A percentile compares a stretch with the other conserved stretches of the same genome.
Conservation (phyloP, 2,113 vertebrate genomes). For the Cynoglossus semilaevis region DNA sequence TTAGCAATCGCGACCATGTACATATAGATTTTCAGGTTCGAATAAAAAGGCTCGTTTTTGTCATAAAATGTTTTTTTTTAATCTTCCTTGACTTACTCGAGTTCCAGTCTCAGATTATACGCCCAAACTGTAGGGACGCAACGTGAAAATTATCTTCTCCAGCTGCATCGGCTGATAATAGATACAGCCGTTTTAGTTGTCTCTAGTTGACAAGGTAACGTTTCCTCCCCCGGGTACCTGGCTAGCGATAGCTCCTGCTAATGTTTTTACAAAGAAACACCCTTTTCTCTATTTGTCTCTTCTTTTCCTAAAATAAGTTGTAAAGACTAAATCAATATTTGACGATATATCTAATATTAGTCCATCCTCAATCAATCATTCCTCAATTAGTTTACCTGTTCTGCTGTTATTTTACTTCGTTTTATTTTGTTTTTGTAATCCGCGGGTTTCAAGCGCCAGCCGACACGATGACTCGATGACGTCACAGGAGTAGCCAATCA, state of each 20-base stretch:
- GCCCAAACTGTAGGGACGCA: background rate
- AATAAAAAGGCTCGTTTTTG: too few relatives aligned
- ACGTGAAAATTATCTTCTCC: background rate
- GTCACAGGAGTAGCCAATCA: conserved; percentile 57
- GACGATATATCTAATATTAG: too few relatives aligned
- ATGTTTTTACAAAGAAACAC: conserved; percentile 25
- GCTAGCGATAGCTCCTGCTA: conserved; percentile 37
- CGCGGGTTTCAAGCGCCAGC: conserved; percentile 40
- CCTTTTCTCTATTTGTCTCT: too few relatives aligned
- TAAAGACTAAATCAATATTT: too few relatives aligned
- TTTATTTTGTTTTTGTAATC: conserved; percentile 29
- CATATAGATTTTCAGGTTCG: too few relatives aligned
- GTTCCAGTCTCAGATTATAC: too few relatives aligned
- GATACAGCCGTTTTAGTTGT: conserved; percentile 37
- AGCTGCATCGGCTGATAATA: background rate
- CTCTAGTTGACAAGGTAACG: conserved; percentile 60
- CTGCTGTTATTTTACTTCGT: background rate
- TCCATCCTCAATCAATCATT: too few relatives aligned
- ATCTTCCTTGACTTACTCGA: too few relatives aligned
- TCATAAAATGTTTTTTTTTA: too few relatives aligned
- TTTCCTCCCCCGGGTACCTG: conserved; percentile 14
- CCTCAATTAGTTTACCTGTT: too few relatives aligned
- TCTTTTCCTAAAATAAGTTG: too few relatives aligned
- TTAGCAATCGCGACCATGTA: too few relatives aligned
- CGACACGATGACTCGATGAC: conserved; percentile 7